These are phyloP conservation scores for Aricia artaxerxes DNA, from an alignment of 2,888 invertebrate genomes.

Conservation along the genomic window DNA sequence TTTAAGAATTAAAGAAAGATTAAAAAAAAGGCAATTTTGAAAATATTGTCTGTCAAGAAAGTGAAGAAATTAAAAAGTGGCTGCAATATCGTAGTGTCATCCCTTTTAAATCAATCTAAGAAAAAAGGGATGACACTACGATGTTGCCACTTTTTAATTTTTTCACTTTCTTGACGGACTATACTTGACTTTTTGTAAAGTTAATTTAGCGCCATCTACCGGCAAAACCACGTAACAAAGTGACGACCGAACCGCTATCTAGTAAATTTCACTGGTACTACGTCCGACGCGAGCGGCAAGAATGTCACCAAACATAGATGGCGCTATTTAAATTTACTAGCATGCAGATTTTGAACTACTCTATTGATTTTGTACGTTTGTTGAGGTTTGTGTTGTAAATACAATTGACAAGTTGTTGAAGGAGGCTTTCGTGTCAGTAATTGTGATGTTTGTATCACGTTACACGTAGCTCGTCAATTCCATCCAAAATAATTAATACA, in stretches of 20 bases:
- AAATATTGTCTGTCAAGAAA: no score
- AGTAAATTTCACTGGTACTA: constrained; percentile 44
- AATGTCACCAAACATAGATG: constrained; percentile 51
- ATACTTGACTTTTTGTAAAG: neutral
- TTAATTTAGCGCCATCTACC: constrained; percentile 52
- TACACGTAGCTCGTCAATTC: neutral
- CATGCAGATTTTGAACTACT: constrained; percentile 34
- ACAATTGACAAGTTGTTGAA: constrained; percentile 35
- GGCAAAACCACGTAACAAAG: neutral
- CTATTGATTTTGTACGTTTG: constrained; percentile 39
- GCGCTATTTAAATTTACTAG: constrained; percentile 50
- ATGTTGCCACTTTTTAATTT: no score
- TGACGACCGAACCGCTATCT: constrained; percentile 44
- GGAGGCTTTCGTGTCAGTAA: constrained; percentile 33
- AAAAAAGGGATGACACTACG: no score
- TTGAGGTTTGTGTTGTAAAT: constrained; percentile 34
- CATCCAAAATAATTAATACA: neutral
- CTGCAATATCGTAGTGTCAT: no score
- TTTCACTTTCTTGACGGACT: no score
- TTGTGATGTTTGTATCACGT: neutral
- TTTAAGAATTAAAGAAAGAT: no score
- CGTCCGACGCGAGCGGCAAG: constrained; percentile 15
- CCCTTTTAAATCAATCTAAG: no score
- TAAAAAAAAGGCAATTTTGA: no score
- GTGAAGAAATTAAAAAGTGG: no score